Conservation (phyloP, 2,888 invertebrate species). For the Volucella inflata region DNA sequence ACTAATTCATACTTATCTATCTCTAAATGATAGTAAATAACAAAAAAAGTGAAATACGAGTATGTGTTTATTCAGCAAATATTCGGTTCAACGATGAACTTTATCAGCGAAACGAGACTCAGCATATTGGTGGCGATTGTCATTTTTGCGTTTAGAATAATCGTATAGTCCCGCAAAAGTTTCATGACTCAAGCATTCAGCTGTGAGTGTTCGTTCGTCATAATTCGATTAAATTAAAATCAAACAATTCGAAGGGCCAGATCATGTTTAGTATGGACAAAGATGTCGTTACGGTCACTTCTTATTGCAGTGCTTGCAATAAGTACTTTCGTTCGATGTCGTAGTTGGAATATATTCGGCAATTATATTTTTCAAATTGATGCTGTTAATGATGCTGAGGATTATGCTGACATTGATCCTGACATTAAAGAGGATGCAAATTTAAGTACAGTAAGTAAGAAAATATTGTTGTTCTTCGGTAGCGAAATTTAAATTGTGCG, state of each 20-base stretch:
- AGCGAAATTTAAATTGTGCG: neutral
- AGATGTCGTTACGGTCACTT: conserved; percentile 51
- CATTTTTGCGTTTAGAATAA: conserved; percentile 16
- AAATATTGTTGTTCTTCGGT: no score
- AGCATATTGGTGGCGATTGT: neutral
- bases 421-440: conserved; percentile 50
- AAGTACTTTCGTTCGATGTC: conserved; percentile 15
- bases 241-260: conserved; percentile 33
- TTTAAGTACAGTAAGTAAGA: conserved; percentile 36
- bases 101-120: conserved; percentile 29
- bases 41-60: conserved; percentile 2
- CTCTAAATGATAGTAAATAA: neutral
- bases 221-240: conserved; percentile 10
- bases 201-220: conserved; percentile 8
- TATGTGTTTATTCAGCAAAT: conserved; percentile 37
- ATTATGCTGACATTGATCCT: conserved; percentile 17
- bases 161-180: neutral
- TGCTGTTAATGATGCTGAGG: neutral
- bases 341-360: conserved; percentile 8
- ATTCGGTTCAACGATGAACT: neutral
- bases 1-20: no score
- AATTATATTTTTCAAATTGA: neutral
- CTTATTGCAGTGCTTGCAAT: conserved; percentile 21
- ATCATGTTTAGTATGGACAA: conserved; percentile 34
- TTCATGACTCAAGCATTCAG: conserved; percentile 24